Evolutionary conservation across 1,140 invertebrate species (phyloP).

Genomic region (Ceratoteleas bidentatus): DNA sequence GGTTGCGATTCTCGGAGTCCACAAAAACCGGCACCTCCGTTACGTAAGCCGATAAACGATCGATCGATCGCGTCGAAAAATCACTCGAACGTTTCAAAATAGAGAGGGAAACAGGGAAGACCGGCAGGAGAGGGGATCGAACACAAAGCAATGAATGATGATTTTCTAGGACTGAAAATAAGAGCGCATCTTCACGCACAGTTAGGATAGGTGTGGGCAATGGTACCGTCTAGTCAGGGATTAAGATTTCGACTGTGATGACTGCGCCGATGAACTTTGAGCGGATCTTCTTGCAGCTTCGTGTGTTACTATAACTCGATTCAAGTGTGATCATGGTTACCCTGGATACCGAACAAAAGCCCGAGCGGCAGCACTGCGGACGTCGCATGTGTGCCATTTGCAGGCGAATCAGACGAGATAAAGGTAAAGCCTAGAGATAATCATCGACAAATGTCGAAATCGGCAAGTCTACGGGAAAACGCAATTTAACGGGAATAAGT

Average conservation of each 20-base stretch:
- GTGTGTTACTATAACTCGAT: slow-evolving; percentile 27
- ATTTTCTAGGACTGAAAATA: slow-evolving; percentile 45
- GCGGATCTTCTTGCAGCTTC: slow-evolving; percentile 17
- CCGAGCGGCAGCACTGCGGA: slow-evolving; percentile 79
- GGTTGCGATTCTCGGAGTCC: slow-evolving; percentile 36
- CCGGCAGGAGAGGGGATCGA: not conserved
- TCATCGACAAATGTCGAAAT: not conserved
- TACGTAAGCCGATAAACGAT: slow-evolving; percentile 17
- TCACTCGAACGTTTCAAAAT: slow-evolving; percentile 42
- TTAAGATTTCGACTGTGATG: slow-evolving; percentile 56
- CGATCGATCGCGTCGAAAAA: not conserved
- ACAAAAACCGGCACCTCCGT: slow-evolving; percentile 26
- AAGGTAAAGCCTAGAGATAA: slow-evolving; percentile 72
- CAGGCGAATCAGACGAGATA: slow-evolving; percentile 79
- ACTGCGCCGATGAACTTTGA: slow-evolving; percentile 41
- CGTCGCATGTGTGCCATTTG: slow-evolving; percentile 81
- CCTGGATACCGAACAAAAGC: slow-evolving; percentile 80
- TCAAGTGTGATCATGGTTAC: slow-evolving; percentile 75
- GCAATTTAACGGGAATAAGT: no score
- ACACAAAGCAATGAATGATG: not conserved
- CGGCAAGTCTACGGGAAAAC: no score
- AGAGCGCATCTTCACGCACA: slow-evolving; percentile 9
- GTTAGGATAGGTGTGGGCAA: slow-evolving; percentile 17
- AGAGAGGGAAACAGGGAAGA: not conserved
- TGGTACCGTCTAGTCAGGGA: slow-evolving; percentile 52